A percentile compares a stretch with the other conserved stretches of the same genome.
Evolutionary conservation across 2,113 vertebrate species (phyloP).

Genomic region (Anoplopoma fimbria): DNA sequence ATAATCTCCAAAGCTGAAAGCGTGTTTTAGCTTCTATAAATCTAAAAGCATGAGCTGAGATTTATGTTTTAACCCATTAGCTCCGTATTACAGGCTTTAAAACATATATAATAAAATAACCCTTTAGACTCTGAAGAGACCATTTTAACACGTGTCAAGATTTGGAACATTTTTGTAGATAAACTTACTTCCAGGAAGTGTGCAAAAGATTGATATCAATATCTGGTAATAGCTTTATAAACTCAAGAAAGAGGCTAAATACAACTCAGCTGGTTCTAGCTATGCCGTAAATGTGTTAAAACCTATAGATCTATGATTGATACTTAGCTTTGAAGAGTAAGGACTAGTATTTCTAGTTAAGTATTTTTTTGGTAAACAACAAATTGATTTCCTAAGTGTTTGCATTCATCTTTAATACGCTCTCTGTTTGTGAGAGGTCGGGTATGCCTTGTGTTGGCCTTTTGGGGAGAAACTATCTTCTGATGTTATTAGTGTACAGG

Average conservation of each 20-base stretch:
- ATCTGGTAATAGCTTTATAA: slow-evolving; percentile 16
- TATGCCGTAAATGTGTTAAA: neutral
- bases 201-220: slow-evolving; percentile 2
- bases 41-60: neutral
- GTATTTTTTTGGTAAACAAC: neutral
- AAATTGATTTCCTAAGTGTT: neutral
- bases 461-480: neutral
- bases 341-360: neutral
- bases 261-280: neutral
- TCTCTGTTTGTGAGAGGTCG: neutral
- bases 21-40: too few relatives aligned
- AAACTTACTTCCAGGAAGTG: neutral
- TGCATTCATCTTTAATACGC: neutral
- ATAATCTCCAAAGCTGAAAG: neutral
- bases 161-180: neutral
- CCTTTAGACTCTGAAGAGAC: neutral
- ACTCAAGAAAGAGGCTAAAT: neutral
- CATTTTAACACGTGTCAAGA: neutral
- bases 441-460: neutral
- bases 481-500: neutral
- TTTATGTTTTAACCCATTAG: neutral
- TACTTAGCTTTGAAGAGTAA: neutral
- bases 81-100: neutral
- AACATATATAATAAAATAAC: neutral
- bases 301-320: neutral